Conservation (phyloP, 2,113 vertebrate species). For the Aythya baeri region DNA sequence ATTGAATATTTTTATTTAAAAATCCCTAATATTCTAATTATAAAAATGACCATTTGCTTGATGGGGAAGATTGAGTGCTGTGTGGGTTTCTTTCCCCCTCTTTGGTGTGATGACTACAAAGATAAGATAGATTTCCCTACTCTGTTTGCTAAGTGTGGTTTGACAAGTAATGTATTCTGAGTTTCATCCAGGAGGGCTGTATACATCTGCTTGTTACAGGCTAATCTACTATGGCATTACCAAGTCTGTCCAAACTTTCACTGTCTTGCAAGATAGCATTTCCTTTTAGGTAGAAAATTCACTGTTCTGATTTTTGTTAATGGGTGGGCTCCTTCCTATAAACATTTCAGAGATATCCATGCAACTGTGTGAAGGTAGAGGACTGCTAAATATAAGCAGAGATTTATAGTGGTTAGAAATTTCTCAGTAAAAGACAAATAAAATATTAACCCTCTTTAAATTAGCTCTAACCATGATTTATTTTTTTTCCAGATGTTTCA, state of each 20-base stretch:
- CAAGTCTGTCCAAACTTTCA: neutral
- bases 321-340: neutral
- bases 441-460: neutral
- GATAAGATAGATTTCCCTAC: neutral
- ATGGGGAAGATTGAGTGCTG: neutral
- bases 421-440: neutral
- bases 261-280: neutral
- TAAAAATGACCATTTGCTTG: neutral
- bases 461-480: neutral
- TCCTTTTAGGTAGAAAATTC: neutral
- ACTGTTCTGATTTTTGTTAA: neutral
- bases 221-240: neutral
- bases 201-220: neutral
- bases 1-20: neutral
- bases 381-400: neutral
- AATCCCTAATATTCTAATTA: neutral
- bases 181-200: neutral
- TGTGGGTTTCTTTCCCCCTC: neutral
- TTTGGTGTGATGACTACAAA: neutral
- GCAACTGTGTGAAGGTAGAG: neutral
- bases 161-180: neutral
- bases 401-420: neutral
- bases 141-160: neutral
- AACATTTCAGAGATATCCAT: neutral
- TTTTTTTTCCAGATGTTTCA: neutral